Percentiles rank a stretch among this genome's conserved stretches.
phyloP scores from a whole-genome alignment of 2,113 vertebrate species.

The Cyprinodon brontotheroides region DNA sequence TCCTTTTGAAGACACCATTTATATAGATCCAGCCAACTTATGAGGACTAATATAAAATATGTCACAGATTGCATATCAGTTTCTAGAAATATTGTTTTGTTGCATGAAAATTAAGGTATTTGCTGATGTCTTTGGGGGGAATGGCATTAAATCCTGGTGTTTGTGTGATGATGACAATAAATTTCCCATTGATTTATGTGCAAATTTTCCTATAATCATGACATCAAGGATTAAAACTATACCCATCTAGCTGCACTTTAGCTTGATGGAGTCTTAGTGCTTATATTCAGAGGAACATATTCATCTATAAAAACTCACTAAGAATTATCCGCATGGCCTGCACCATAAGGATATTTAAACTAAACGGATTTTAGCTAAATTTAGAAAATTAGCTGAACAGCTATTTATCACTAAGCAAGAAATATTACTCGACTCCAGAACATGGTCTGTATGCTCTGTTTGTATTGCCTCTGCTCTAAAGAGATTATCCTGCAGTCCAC shows the following conservation, averaged over 20 bases:
- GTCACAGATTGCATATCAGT: not conserved
- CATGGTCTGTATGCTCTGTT: not conserved
- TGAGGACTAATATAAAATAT: not conserved
- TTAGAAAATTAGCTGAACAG: not conserved
- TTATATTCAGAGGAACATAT: not conserved
- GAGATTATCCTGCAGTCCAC: slow-evolving; percentile 20
- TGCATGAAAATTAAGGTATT: not conserved
- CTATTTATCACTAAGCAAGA: not conserved
- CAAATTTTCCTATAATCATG: not conserved
- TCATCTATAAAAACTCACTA: not conserved
- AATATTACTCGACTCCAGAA: not conserved
- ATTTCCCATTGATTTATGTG: not conserved
- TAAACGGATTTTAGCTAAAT: not conserved
- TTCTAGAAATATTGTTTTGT: not conserved
- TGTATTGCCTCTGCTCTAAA: slow-evolving; percentile 21
- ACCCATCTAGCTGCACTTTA: not conserved
- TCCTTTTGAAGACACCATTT: not conserved
- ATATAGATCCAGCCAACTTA: not conserved
- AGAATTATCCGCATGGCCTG: not conserved
- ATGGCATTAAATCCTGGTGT: not conserved
- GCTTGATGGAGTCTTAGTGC: not conserved
- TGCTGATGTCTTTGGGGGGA: not conserved
- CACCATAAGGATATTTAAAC: not conserved
- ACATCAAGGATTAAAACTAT: not conserved
- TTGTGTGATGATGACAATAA: not conserved